Conservation (phyloP, 1,140 invertebrate genomes). For the Dreissena polymorpha region DNA sequence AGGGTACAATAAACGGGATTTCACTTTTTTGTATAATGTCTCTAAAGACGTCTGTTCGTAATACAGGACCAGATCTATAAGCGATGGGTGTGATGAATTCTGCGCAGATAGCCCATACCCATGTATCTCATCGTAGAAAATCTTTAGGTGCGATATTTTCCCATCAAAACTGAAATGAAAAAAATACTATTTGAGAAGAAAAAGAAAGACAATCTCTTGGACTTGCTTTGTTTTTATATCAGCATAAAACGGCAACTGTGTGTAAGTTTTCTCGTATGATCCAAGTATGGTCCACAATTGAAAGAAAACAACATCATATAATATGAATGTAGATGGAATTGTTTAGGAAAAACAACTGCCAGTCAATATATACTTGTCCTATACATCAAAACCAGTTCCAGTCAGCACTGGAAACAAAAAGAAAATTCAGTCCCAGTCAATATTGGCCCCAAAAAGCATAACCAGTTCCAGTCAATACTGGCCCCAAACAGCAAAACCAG, state of each 20-base stretch:
- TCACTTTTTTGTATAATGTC: slow-evolving; percentile 94
- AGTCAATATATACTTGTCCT: too few relatives aligned
- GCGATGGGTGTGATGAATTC: slow-evolving; percentile 92
- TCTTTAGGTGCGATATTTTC: slow-evolving; percentile 94
- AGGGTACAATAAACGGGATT: slow-evolving; percentile 89
- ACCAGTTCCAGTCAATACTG: too few relatives aligned
- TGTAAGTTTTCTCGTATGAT: background rate
- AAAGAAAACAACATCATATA: too few relatives aligned
- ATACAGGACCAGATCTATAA: slow-evolving; percentile 93
- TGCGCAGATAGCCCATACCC: slow-evolving; percentile 95
- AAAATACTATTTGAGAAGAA: slow-evolving; percentile 35
- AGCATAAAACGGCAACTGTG: background rate
- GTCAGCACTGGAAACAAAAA: too few relatives aligned
- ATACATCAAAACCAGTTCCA: too few relatives aligned
- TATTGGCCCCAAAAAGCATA: too few relatives aligned
- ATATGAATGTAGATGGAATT: too few relatives aligned
- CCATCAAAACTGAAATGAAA: slow-evolving; percentile 85
- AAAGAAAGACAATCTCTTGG: background rate
- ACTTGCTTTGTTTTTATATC: background rate
- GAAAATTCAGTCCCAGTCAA: too few relatives aligned
- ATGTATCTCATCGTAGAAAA: slow-evolving; percentile 87
- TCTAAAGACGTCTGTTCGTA: slow-evolving; percentile 95
- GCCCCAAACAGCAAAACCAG: too few relatives aligned
- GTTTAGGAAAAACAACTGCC: too few relatives aligned
- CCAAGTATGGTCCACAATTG: too few relatives aligned